phyloP scores from a whole-genome alignment of 23 tunicate species.

The Ascidia mentula region DNA sequence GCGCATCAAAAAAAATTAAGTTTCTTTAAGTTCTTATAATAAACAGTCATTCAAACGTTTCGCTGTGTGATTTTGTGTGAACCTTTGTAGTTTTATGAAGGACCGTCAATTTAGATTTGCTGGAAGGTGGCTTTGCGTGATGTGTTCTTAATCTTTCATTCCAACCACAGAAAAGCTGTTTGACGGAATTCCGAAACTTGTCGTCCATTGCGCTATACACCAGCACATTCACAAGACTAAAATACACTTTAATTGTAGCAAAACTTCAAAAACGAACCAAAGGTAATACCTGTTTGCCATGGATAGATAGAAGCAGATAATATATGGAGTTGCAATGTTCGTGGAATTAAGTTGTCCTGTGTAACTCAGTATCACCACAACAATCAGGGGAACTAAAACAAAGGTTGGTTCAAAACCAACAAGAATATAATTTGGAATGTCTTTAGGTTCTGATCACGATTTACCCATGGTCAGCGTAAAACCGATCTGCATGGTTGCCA shows the following conservation, averaged over 20 bases:
- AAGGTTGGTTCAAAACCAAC: too few relatives aligned
- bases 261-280: background rate
- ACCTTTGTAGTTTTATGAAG: background rate
- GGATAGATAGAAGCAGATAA: background rate
- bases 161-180: background rate
- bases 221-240: background rate
- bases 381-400: background rate
- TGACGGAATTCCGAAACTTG: background rate
- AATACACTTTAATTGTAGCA: background rate
- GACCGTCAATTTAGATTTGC: background rate
- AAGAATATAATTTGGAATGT: too few relatives aligned
- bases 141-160: background rate
- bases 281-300: background rate
- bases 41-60: too few relatives aligned
- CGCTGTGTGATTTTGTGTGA: background rate
- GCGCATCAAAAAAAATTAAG: too few relatives aligned
- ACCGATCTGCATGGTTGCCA: slow-evolving; percentile 24
- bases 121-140: background rate
- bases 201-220: background rate
- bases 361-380: background rate
- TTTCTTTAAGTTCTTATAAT: too few relatives aligned
- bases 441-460: too few relatives aligned
- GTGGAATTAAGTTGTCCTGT: background rate
- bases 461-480: slow-evolving; percentile 27
- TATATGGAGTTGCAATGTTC: slow-evolving; percentile 1